These are phyloP conservation scores for Verasper variegatus DNA, from an alignment of 2,113 vertebrate species.

Conservation along the genomic window DNA sequence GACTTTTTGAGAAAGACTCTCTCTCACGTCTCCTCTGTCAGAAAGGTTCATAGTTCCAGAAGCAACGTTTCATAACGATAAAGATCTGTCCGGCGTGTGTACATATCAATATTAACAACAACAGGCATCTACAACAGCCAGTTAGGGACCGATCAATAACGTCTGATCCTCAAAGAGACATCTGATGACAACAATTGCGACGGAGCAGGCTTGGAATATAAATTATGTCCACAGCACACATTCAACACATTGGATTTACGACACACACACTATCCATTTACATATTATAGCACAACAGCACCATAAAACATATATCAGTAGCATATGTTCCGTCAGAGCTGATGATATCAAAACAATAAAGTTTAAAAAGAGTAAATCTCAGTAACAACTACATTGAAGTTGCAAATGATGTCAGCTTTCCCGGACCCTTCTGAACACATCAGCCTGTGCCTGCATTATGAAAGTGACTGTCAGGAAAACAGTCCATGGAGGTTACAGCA, in stretches of 20 bases:
- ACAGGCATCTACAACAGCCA: not conserved
- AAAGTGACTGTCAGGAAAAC: conserved; percentile 32
- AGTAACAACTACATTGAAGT: conserved; percentile 7
- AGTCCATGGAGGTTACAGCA: conserved; percentile 29
- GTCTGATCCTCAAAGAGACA: not conserved
- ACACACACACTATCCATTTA: not conserved
- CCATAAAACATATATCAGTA: too few relatives aligned
- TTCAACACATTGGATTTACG: not conserved
- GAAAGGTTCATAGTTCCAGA: not conserved
- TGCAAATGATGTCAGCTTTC: conserved; percentile 23
- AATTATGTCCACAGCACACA: not conserved
- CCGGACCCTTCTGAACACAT: conserved; percentile 3
- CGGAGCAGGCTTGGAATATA: not conserved
- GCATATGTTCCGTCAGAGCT: too few relatives aligned
- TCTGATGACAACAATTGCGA: not conserved
- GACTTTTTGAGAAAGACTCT: not conserved
- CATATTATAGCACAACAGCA: not conserved
- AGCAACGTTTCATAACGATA: not conserved
- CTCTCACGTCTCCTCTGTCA: not conserved
- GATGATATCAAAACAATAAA: not conserved
- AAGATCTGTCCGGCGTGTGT: not conserved
- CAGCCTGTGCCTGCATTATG: conserved; percentile 12
- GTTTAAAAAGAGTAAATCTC: too few relatives aligned
- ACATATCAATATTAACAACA: too few relatives aligned
- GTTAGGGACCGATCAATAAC: not conserved